Evolutionary conservation across 2,888 invertebrate species (phyloP), one percentile per base, ranked within the genome.

Genomic region (Bugulina stolonifera): DNA sequence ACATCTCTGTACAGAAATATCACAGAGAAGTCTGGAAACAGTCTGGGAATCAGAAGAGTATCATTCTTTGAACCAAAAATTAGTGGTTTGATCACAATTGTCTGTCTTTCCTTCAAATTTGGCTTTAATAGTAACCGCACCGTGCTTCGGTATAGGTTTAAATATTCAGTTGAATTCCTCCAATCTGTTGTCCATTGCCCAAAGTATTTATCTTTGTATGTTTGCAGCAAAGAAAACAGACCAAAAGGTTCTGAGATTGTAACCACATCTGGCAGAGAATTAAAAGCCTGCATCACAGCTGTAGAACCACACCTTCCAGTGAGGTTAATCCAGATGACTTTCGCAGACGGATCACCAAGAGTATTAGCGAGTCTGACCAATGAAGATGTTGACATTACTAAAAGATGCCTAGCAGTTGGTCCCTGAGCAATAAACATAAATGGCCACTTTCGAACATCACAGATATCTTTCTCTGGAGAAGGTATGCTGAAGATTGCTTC

Each of bases 401-500:
- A n/a, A 22, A 57, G 25, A 22, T 57, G 5, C 23, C n/a, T 25
- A 25, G 57, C 23, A 14, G 57, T n/a, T 22, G 5, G 3, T 23
- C 3, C 10, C 57, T 23, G n/a, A 14, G 57, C 3, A 57, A n/a
- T 5, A 5, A 5, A 5, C 23, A 57, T 5, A n/a, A 57, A 57
- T 3, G 57, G 10, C n/a, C 57, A 23, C 25, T 25, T 57, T 25
- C 25, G 5, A 5, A 25, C 25, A 57, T 57, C 57, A 57, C 5
- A 57, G 5, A 57, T 25, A 57, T 57, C 25, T 23, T 23, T n/a
- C 5, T 57, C 23, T 5, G 10, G 10, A 23, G 5, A 3, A 57
- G 57, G 23, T 3, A 57, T 57, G 57, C 57, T 57, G 23, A 57
- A 57, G 57, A 57, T 57, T 14, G 57, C 57, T 23, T 57, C 23